These are phyloP conservation scores for Porites australiensis DNA, from an alignment of 64 coral and sea anemone species.

Conservation along the genomic window DNA sequence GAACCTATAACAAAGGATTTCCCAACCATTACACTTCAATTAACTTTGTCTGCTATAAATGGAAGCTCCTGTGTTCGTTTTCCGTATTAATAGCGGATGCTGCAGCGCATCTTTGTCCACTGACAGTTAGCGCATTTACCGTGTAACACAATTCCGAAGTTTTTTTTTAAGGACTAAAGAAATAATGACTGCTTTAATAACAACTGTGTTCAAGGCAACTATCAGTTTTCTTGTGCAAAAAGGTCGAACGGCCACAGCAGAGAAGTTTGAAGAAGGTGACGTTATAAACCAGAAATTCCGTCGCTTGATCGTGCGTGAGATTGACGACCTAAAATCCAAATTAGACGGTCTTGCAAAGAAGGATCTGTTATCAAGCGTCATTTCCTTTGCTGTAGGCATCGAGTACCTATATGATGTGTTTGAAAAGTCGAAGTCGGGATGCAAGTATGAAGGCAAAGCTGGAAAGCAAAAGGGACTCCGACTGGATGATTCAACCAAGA, in stretches of 20 bases:
- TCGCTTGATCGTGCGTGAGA: slow-evolving; percentile 59
- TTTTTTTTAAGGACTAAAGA: too few species aligned
- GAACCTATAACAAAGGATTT: too few species aligned
- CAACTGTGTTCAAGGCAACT: slow-evolving; percentile 19
- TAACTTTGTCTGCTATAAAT: too few species aligned
- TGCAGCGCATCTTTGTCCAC: too few species aligned
- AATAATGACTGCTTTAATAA: slow-evolving; percentile 37
- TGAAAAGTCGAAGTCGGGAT: slow-evolving; percentile 12
- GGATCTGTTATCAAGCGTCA: slow-evolving; percentile 29
- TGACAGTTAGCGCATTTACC: too few species aligned
- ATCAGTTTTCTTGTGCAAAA: slow-evolving; percentile 60
- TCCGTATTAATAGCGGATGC: too few species aligned
- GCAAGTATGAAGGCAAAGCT: not conserved
- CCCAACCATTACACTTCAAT: too few species aligned
- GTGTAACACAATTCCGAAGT: too few species aligned
- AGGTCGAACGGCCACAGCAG: slow-evolving; percentile 22
- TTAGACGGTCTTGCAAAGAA: slow-evolving; percentile 58
- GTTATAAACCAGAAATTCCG: slow-evolving; percentile 59
- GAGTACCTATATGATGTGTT: slow-evolving; percentile 46
- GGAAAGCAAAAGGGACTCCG: not conserved
- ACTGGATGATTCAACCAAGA: slow-evolving; percentile 27
- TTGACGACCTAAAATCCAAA: slow-evolving; percentile 59
- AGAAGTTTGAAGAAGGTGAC: slow-evolving; percentile 48
- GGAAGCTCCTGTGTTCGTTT: too few species aligned
- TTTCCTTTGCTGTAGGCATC: slow-evolving; percentile 57